These are phyloP conservation scores for Caenorhabditis doughertyi DNA, from an alignment of 2,888 invertebrate species.

Conservation along the genomic window DNA sequence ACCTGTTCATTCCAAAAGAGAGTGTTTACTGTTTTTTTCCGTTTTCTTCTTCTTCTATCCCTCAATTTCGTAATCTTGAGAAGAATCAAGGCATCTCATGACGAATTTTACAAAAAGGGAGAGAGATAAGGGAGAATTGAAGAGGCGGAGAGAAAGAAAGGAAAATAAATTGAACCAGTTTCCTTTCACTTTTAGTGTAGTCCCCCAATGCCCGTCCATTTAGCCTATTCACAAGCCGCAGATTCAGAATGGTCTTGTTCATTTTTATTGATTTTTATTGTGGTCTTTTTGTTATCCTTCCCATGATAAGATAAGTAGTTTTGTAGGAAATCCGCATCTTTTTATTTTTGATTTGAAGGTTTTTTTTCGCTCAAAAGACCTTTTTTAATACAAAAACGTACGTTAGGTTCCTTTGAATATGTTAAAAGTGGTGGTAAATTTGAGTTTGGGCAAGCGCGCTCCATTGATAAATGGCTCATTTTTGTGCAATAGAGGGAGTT, in stretches of 20 bases:
- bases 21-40: slow-evolving; percentile 10
- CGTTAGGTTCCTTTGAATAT: no score
- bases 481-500: not conserved
- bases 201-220: not conserved
- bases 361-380: not conserved
- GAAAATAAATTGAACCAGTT: slow-evolving; percentile 17
- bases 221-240: not conserved
- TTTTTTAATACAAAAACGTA: no score
- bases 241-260: not conserved
- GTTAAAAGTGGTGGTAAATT: no score
- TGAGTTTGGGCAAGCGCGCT: not conserved
- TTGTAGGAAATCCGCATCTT: not conserved
- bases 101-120: not conserved
- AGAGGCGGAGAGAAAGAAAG: not conserved
- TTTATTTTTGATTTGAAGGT: not conserved
- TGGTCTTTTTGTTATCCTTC: no score
- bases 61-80: slow-evolving; percentile 13
- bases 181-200: slow-evolving; percentile 4
- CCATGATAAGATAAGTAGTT: not conserved
- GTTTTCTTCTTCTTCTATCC: not conserved
- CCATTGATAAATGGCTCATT: not conserved
- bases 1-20: not conserved
- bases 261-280: not conserved
- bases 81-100: not conserved
- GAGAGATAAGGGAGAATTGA: not conserved